Evolutionary conservation across 2,888 invertebrate genomes (phyloP).

Genomic region (Drosophila pseudotakahashii): DNA sequence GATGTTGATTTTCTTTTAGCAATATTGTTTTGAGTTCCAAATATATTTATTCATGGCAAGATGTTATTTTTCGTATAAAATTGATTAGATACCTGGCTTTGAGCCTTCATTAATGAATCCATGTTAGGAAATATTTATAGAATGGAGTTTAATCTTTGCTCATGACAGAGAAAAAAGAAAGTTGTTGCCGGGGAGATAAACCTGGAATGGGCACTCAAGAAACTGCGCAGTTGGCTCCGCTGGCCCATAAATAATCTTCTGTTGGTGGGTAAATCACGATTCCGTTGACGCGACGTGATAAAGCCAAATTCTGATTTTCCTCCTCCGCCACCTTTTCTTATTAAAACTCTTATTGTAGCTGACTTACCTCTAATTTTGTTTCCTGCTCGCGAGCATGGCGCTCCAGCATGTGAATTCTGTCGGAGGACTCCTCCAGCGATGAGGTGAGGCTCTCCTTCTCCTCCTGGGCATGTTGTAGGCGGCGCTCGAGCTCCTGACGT

Average conservation of each 20-base stretch:
- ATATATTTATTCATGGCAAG: neutral
- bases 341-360: constrained; percentile 14
- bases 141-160: constrained; percentile 33
- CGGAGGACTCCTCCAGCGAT: constrained; percentile 95
- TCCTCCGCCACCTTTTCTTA: constrained; percentile 1
- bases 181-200: constrained; percentile 57
- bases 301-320: constrained; percentile 29
- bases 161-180: constrained; percentile 57
- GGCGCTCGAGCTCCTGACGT: constrained; percentile 92
- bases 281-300: constrained; percentile 56
- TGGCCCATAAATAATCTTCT: constrained; percentile 55
- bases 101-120: constrained; percentile 10
- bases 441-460: constrained; percentile 92
- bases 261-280: constrained; percentile 61
- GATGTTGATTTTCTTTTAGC: too few relatives aligned
- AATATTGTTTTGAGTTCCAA: neutral
- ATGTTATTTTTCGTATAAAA: neutral
- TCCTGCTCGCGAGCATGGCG: constrained; percentile 93
- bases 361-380: constrained; percentile 82
- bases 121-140: constrained; percentile 22
- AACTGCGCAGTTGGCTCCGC: constrained; percentile 64
- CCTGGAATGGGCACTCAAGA: constrained; percentile 53
- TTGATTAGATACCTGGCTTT: constrained; percentile 16
- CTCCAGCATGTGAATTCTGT: constrained; percentile 93
- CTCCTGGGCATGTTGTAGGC: constrained; percentile 89